Conservation (phyloP, 1,140 invertebrate genomes). For the Megathymus violae region DNA sequence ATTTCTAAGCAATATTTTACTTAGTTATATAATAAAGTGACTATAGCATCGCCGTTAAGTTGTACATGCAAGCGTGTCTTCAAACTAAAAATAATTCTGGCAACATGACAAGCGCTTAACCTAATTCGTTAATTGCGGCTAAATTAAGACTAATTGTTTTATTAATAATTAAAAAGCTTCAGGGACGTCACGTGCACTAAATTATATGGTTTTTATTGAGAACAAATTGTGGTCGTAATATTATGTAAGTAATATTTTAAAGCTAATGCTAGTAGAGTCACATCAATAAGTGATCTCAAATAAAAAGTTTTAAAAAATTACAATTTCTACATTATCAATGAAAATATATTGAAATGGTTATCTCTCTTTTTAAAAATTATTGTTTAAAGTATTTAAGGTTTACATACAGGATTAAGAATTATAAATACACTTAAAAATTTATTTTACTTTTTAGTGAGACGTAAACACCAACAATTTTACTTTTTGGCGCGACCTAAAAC, state of each 20-base stretch:
- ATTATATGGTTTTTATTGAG: not conserved
- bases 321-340: too few relatives aligned
- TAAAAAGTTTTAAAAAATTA: too few relatives aligned
- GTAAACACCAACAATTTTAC: too few relatives aligned
- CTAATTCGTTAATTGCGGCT: constrained; percentile 20
- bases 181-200: not conserved
- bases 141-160: constrained; percentile 34
- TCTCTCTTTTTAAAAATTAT: too few relatives aligned
- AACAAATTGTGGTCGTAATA: not conserved
- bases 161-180: constrained; percentile 18
- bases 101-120: constrained; percentile 32
- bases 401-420: too few relatives aligned
- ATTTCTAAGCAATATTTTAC: not conserved
- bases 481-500: too few relatives aligned
- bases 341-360: too few relatives aligned
- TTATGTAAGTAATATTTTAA: not conserved
- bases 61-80: constrained; percentile 5
- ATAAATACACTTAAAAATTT: too few relatives aligned
- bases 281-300: too few relatives aligned
- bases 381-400: too few relatives aligned
- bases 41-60: not conserved
- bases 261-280: too few relatives aligned
- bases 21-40: constrained; percentile 3
- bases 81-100: constrained; percentile 22
- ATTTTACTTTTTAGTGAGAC: too few relatives aligned